These are phyloP conservation scores for Spea multiplicata DNA, from an alignment of 2,113 vertebrate species.

Conservation along the genomic window DNA sequence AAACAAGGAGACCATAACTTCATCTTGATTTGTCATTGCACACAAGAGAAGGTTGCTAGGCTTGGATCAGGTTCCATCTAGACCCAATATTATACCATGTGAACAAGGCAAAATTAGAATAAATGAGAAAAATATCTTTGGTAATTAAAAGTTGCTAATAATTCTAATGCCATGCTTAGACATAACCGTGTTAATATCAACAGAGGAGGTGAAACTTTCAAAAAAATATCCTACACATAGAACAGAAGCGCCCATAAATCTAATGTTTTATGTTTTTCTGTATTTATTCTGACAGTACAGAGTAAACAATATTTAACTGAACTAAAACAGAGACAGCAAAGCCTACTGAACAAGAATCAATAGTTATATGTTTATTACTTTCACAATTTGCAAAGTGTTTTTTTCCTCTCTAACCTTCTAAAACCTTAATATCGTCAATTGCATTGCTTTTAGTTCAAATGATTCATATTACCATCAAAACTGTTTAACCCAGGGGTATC, in stretches of 20 bases:
- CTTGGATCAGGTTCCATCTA: too few relatives aligned
- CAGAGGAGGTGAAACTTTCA: too few relatives aligned
- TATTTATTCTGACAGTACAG: background rate
- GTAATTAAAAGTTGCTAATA: too few relatives aligned
- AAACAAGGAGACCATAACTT: too few relatives aligned
- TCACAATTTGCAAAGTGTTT: conserved; percentile 26
- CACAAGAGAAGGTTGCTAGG: too few relatives aligned
- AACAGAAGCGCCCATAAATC: background rate
- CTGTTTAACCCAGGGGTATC: conserved; percentile 25
- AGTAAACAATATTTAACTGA: conserved; percentile 21
- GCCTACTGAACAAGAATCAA: conserved; percentile 17
- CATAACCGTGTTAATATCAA: too few relatives aligned
- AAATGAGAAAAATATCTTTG: too few relatives aligned
- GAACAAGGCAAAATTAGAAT: too few relatives aligned
- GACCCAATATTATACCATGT: too few relatives aligned
- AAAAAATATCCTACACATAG: too few relatives aligned
- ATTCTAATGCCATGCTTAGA: too few relatives aligned
- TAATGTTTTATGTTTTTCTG: background rate
- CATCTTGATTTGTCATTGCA: too few relatives aligned
- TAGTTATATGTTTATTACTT: conserved; percentile 18
- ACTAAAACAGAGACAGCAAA: conserved; percentile 3
- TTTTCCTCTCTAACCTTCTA: conserved; percentile 14
- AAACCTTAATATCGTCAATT: conserved; percentile 24
- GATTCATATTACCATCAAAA: conserved; percentile 35
- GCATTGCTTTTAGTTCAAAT: conserved; percentile 19